These are phyloP conservation scores for Chelmon rostratus DNA, from an alignment of 2,797 vertebrate species.

Conservation along the genomic window DNA sequence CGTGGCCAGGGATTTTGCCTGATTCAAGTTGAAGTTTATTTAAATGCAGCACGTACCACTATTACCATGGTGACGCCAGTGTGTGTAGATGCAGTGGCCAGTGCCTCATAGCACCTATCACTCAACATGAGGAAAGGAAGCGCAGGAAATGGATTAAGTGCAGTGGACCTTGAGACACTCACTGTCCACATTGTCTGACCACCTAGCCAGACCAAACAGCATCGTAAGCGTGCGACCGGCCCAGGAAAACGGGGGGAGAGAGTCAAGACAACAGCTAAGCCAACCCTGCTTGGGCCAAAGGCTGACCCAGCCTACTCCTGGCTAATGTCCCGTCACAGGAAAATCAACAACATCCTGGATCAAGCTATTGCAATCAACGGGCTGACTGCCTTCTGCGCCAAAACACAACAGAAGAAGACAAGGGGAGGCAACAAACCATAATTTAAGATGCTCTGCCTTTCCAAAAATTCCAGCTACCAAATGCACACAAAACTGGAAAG, in stretches of 20 bases:
- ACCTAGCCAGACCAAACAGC: neutral
- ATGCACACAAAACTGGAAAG: no score
- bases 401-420: neutral
- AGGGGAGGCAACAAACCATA: no score
- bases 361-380: neutral
- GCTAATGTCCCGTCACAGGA: neutral
- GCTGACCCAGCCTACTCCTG: no score
- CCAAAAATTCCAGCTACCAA: no score
- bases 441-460: no score
- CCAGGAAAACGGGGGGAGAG: no score
- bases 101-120: neutral
- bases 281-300: neutral
- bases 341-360: neutral
- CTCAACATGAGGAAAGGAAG: neutral
- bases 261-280: no score
- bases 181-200: neutral
- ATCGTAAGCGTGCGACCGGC: no score
- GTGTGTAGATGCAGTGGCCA: neutral
- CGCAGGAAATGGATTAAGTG: neutral
- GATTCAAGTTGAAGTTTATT: neutral
- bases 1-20: neutral
- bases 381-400: neutral
- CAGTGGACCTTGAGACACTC: neutral
- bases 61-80: neutral
- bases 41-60: neutral